Conservation (phyloP, 2,888 invertebrate genomes). For the Drosophila neonasuta region DNA sequence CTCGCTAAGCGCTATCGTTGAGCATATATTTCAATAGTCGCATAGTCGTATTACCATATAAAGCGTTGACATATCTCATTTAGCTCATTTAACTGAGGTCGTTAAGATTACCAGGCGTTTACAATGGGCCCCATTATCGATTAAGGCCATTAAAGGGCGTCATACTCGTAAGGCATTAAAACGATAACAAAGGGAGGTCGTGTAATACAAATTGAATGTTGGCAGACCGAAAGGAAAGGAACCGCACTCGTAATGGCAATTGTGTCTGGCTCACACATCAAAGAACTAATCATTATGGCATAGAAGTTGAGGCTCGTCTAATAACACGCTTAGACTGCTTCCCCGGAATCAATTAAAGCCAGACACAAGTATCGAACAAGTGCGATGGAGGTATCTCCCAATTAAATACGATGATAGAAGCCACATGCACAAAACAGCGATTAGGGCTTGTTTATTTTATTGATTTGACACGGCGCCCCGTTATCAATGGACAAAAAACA, state of each 20-base stretch:
- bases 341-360: slow-evolving; percentile 69
- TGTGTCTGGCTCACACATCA: slow-evolving; percentile 32
- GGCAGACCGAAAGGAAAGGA: slow-evolving; percentile 25
- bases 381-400: not conserved
- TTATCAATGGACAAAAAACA: slow-evolving; percentile 35
- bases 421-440: slow-evolving; percentile 27
- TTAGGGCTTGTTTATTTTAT: slow-evolving; percentile 37
- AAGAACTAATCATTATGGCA: slow-evolving; percentile 44
- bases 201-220: slow-evolving; percentile 57
- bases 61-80: slow-evolving; percentile 33
- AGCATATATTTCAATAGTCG: slow-evolving; percentile 7
- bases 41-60: slow-evolving; percentile 17
- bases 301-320: slow-evolving; percentile 45
- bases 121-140: slow-evolving; percentile 61
- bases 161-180: slow-evolving; percentile 26
- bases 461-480: slow-evolving; percentile 45
- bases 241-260: slow-evolving; percentile 31
- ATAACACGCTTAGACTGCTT: slow-evolving; percentile 63
- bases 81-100: slow-evolving; percentile 42
- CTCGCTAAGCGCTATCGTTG: slow-evolving; percentile 1
- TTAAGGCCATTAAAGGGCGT: slow-evolving; percentile 55
- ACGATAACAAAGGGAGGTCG: slow-evolving; percentile 57
- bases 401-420: slow-evolving; percentile 30
- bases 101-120: slow-evolving; percentile 49
- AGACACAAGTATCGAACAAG: slow-evolving; percentile 21